phyloP scores from a whole-genome alignment of 2,113 vertebrate genomes.

The Cebus imitator region DNA sequence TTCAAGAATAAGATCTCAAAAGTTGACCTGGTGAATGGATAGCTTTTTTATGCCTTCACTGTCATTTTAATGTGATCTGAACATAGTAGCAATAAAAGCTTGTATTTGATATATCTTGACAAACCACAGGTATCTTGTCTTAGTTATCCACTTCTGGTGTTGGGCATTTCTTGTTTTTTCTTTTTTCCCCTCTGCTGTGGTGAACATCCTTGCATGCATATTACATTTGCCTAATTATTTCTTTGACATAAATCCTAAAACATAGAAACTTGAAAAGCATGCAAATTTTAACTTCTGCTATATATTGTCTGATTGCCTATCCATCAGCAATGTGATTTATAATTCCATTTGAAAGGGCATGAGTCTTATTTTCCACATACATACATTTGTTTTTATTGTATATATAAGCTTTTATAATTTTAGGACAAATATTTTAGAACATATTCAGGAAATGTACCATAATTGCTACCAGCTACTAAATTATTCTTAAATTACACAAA shows the following conservation, averaged over 20 bases:
- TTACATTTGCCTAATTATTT: slow-evolving; percentile 24
- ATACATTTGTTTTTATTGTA: not conserved
- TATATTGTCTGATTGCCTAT: not conserved
- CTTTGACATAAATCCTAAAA: slow-evolving; percentile 11
- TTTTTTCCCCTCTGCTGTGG: not conserved
- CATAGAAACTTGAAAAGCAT: not conserved
- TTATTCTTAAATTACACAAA: not conserved
- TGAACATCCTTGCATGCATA: not conserved
- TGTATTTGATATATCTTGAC: not conserved
- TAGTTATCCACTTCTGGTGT: not conserved
- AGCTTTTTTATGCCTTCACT: slow-evolving; percentile 4
- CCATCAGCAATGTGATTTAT: not conserved
- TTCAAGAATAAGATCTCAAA: not conserved
- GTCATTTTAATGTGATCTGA: not conserved
- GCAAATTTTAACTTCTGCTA: not conserved
- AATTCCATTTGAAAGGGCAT: not conserved
- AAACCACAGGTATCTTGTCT: not conserved
- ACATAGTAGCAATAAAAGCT: slow-evolving; percentile 14
- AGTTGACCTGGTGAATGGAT: not conserved
- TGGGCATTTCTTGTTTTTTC: not conserved
- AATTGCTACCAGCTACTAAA: not conserved
- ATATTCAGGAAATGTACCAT: not conserved
- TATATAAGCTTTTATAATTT: not conserved
- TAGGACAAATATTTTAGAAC: slow-evolving; percentile 27
- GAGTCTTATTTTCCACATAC: not conserved